Base-by-base conservation (phyloP, 2,888 invertebrate species). In the Nezara viridula region DNA sequence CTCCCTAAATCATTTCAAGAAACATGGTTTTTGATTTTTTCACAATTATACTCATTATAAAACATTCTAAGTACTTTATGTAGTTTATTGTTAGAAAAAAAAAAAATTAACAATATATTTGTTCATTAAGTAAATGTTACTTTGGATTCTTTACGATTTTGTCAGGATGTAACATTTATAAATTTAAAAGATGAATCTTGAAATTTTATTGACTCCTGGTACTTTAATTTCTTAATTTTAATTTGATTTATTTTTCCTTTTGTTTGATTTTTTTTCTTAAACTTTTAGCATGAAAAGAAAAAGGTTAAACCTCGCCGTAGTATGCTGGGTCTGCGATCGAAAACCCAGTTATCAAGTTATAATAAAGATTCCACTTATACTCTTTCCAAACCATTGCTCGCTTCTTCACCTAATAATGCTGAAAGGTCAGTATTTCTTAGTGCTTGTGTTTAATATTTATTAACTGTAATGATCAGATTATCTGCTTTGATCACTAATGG, bases 211-310 rank as follows among this genome's bases (percentile, higher is more conserved):
- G 24, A 12, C 1, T 24, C n/a, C n/a, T n/a, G 10, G 24, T 55
- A 9, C 2, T 55, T 6, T 0, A 24, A 7, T 55, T 55, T 55
- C 55, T 55, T n/a, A 55, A 55, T 24, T 7, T n/a, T 24, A 55
- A 55, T 24, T 16, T 27, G 27, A 27, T 60, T 27, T 4, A 16
- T 60, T 14, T 60, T 60, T 60, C 5, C 3, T 27, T 55, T 1
- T 55, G 24, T 50, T 10, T 55, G 6, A 0, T 5, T 60, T 60
- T 52, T 52, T 52, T 24, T 24, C 5, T 52, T 52, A 5, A 19
- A 3, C 40, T 77, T 77, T 44, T n/a, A 81, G 81, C 44, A 44
- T 40, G 81, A 81, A 44, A 81, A 81, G 81, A 81, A 81, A n/a
- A 81, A 81, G 9, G n/a, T 81, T 24, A 81, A 81, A 3, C 81